Base-by-base conservation (phyloP, 2,113 vertebrate species). In the Trinectes maculatus region DNA sequence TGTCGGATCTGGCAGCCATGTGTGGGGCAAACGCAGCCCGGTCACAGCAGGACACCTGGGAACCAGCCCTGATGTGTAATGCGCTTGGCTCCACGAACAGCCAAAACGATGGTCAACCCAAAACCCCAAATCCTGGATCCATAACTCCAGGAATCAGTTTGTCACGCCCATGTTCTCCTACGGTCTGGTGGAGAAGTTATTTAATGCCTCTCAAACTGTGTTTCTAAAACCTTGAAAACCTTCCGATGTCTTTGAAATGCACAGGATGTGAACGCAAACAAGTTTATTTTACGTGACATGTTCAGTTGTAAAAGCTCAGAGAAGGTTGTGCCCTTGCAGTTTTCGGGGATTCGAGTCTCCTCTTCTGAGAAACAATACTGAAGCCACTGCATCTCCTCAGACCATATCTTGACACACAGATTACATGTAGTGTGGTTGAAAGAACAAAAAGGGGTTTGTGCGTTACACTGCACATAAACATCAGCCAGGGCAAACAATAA, bases 371-470 rank as follows among this genome's bases (percentile, higher is more conserved):
- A 80, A 52, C 18, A 43, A 52, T 16, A 5, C 12, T 25, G 40
- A 79, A 57, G 75, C 52, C 69, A 25, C 80, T 82, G 82, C 72
- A 29, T 83, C 74, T 63, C 5, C 76, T 83, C 82, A 77, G 51
- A 18, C 66, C 22, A 13, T 87, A 84, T 89, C 87, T 87, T 79
- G 85, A 86, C 86, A 85, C 66, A 63, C 21, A 77, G 83, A 90
- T 86, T 82, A 85, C 61, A 68, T 21, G 63, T 12, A 24, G 58
- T n/a, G 28, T 40, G 70, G 51, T 26, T 47, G 47, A 67, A 29
- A 16, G 63, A 66, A 74, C 37, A 74, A 66, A 79, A 61, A 69
- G 22, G 34, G 48, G 59, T 61, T 69, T 51, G 42, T 29, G 22
- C 8, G 13, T 37, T 15, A 21, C 62, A 62, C 66, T 36, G 72